A percentile compares a stretch with the other conserved stretches of the same genome.
Conservation (phyloP, 2,797 vertebrate species). For the Cirrhinus mrigala region DNA sequence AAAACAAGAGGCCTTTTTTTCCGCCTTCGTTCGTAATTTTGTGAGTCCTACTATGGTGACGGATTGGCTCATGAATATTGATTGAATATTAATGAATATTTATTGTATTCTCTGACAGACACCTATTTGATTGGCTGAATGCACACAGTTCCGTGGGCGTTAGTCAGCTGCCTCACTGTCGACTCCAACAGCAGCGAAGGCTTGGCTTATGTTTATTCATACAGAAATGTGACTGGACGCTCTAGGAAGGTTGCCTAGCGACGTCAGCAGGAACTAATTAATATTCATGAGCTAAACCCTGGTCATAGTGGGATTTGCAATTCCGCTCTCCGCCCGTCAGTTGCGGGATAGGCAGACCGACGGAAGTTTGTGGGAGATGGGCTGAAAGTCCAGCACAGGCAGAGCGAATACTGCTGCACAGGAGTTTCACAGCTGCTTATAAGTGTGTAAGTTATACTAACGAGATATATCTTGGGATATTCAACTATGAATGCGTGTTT, state of each 20-base stretch:
- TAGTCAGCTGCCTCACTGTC: background rate
- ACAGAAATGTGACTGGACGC: background rate
- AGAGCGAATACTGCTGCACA: background rate
- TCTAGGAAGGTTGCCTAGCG: background rate
- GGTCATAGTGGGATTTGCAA: background rate
- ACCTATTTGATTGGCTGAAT: conserved; percentile 2
- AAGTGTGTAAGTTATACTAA: conserved; percentile 40
- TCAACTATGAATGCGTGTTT: background rate
- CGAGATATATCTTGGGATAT: background rate
- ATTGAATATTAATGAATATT: conserved; percentile 34
- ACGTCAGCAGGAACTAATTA: background rate
- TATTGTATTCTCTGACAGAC: background rate
- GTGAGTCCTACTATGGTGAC: background rate
- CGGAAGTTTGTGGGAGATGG: conserved; percentile 52
- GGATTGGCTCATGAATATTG: background rate
- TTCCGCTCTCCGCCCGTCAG: conserved; percentile 6
- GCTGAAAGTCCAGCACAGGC: conserved; percentile 38
- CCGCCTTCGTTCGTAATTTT: background rate
- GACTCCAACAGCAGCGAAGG: background rate
- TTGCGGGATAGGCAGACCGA: conserved; percentile 29
- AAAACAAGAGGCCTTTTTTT: background rate
- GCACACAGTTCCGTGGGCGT: background rate
- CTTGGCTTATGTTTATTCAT: conserved; percentile 22
- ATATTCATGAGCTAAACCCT: conserved; percentile 13
- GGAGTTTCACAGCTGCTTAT: background rate